These are phyloP conservation scores for Metellina segmentata DNA, from an alignment of 2,888 invertebrate species.

Conservation along the genomic window DNA sequence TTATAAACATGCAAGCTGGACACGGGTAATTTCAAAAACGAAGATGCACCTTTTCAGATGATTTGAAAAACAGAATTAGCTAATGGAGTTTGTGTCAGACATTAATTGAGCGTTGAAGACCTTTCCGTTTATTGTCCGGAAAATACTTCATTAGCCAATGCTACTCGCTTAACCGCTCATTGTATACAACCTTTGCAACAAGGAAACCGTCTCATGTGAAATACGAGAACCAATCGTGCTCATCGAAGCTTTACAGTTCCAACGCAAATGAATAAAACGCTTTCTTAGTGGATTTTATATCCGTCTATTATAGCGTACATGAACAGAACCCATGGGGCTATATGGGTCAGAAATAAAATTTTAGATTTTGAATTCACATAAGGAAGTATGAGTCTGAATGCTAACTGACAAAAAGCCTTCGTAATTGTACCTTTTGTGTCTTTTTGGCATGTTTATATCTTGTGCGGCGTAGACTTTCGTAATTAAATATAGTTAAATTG, in stretches of 20 bases:
- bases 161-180: background rate
- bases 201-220: background rate
- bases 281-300: slow-evolving; percentile 15
- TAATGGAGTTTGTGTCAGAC: background rate
- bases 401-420: no score
- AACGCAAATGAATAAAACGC: slow-evolving; percentile 11
- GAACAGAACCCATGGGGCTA: background rate
- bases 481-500: no score
- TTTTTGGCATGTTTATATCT: no score
- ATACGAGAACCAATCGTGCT: slow-evolving; percentile 21
- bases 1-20: no score
- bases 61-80: no score
- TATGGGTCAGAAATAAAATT: slow-evolving; percentile 20
- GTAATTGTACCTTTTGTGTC: no score
- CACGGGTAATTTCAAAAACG: no score
- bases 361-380: background rate
- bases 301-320: background rate
- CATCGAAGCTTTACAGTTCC: slow-evolving; percentile 24
- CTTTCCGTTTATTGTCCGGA: background rate
- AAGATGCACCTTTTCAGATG: no score
- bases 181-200: background rate
- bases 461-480: no score
- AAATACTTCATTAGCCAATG: background rate
- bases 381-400: no score
- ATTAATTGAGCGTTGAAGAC: background rate